Percentiles rank a stretch among this genome's conserved stretches.
These are phyloP conservation scores for Cryptophagus acutangulus DNA, from an alignment of 2,888 invertebrate genomes.

Conservation along the genomic window DNA sequence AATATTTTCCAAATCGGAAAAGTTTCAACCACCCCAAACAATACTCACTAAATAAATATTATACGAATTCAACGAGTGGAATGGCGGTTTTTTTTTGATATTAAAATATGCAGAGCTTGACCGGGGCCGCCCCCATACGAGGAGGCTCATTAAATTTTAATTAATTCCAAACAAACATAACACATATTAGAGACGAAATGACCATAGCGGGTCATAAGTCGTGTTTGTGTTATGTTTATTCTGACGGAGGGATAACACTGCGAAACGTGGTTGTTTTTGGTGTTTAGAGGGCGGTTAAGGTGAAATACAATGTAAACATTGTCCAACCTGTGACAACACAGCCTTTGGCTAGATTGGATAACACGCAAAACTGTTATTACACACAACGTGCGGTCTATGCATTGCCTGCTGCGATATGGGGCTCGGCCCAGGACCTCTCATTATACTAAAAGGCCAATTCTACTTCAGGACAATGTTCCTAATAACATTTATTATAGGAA, in stretches of 20 bases:
- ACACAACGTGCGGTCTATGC: slow-evolving; percentile 23
- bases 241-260: slow-evolving; percentile 10
- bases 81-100: no score
- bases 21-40: no score
- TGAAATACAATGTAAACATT: slow-evolving; percentile 29
- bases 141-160: slow-evolving; percentile 30
- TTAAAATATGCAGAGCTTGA: no score
- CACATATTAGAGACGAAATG: slow-evolving; percentile 26
- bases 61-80: no score
- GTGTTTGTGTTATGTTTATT: slow-evolving; percentile 14
- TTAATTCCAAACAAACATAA: slow-evolving; percentile 28
- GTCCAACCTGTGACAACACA: slow-evolving; percentile 34
- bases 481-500: slow-evolving; percentile 35
- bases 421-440: slow-evolving; percentile 33
- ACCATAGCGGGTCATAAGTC: slow-evolving; percentile 25
- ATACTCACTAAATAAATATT: no score
- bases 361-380: slow-evolving; percentile 41
- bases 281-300: slow-evolving; percentile 25
- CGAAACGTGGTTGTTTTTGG: slow-evolving; percentile 25
- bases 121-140: no score
- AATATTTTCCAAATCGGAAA: no score
- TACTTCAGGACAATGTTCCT: slow-evolving; percentile 35
- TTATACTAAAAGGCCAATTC: slow-evolving; percentile 41
- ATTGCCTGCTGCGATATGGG: slow-evolving; percentile 7
- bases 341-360: slow-evolving; percentile 35